Evolutionary conservation across 2,797 vertebrate species (phyloP), one percentile per base, ranked within the genome.

Genomic region (Lerista edwardsae): DNA sequence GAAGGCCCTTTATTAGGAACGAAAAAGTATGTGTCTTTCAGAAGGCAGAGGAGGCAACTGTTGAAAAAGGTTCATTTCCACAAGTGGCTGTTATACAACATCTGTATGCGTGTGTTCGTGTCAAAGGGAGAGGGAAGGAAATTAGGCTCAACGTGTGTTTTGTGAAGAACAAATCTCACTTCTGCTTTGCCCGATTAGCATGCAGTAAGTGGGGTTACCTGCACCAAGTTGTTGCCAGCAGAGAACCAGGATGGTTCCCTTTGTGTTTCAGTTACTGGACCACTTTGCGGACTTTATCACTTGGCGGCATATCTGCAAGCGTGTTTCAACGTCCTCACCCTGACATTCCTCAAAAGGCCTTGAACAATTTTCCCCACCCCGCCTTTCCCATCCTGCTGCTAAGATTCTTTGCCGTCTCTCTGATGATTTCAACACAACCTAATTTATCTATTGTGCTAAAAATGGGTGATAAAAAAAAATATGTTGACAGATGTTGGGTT

Each of bases 1-100:
- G 39, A 86, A 31, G 61, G 25, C n/a, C 83, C 85, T 85, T 88
- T 88, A 88, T 84, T 89, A 84, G 84, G 44, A 78, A 61, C 36
- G 84, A 84, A 91, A 78, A 83, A 34, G 44, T 51, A 91, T 51
- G 89, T 82, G 82, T 64, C 61, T 82, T 47, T 25, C 59, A 85
- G 80, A 25, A 89, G 90, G 62, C 14, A 79, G 12, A 72, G 51
- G 61, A 27, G 29, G n/a, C 17, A 84, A 59, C 77, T 67, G 15
- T 19, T 75, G 78, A 62, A 80, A 23, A 85, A 59, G 51, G n/a
- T 21, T 61, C 25, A 11, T 72, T 74, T 75, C 14, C 19, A 65
- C 23, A 69, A 23, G 14, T 23, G 44, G 69, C 71, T 69, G n/a
- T 71, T 62, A 64, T 21, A 41, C 29, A 77, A 44, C 44, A 19